Percentiles rank a stretch among this genome's conserved stretches.
phyloP scores from a whole-genome alignment of 2,888 invertebrate genomes.

The Hyposoter dolosus region DNA sequence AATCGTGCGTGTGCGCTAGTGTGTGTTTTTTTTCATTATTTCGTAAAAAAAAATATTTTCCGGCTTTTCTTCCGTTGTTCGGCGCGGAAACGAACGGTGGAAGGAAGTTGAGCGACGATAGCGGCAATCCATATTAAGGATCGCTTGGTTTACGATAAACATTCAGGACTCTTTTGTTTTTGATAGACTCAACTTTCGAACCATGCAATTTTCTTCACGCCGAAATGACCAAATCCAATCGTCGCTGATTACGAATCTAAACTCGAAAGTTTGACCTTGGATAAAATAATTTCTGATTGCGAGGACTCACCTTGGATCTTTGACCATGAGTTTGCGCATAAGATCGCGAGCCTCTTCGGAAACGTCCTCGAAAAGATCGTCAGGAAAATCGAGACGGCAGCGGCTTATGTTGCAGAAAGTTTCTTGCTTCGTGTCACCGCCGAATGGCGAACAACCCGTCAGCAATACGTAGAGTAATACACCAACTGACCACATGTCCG shows the following conservation, averaged over 20 bases:
- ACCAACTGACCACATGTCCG: conserved; percentile 99
- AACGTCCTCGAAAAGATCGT: conserved; percentile 95
- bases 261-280: neutral
- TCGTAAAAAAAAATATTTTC: conserved; percentile 8
- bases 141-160: neutral
- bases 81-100: conserved; percentile 12
- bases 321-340: conserved; percentile 94
- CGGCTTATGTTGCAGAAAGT: conserved; percentile 98
- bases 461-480: conserved; percentile 97
- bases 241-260: no score
- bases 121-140: neutral
- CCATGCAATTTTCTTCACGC: no score
- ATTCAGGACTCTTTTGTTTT: neutral
- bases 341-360: conserved; percentile 96
- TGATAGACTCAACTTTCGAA: neutral
- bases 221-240: no score
- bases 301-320: conserved; percentile 92
- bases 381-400: conserved; percentile 96
- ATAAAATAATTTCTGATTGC: neutral
- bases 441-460: conserved; percentile 98
- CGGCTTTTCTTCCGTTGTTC: conserved; percentile 40
- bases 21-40: neutral
- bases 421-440: conserved; percentile 98
- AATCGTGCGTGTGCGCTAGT: neutral
- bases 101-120: conserved; percentile 37